Evolutionary conservation across 2,797 vertebrate genomes (phyloP).

Genomic region (Centroberyx gerrardi): DNA sequence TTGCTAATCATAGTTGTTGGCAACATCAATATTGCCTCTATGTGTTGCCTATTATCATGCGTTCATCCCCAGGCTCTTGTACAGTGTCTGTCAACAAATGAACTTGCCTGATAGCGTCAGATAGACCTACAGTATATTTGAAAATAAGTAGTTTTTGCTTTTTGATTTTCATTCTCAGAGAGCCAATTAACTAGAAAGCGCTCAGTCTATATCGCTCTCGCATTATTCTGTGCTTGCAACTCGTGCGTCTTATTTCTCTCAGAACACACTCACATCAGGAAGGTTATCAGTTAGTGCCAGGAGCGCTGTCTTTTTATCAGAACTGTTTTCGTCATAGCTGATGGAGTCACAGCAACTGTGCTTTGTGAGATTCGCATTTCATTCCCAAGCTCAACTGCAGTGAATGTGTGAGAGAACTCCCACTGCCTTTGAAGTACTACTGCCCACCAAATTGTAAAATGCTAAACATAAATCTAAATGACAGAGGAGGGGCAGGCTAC

Average conservation of each 20-base stretch:
- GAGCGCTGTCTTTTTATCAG: not conserved
- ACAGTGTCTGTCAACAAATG: not conserved
- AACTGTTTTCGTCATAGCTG: slow-evolving; percentile 18
- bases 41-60: not conserved
- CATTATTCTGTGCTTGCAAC: not conserved
- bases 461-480: slow-evolving; percentile 24
- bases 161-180: not conserved
- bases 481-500: not conserved
- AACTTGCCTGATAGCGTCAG: too few species aligned
- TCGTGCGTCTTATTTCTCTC: not conserved
- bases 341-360: not conserved
- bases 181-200: not conserved
- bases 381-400: not conserved
- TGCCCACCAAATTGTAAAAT: slow-evolving; percentile 6
- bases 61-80: not conserved
- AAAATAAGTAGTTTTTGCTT: not conserved
- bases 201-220: not conserved
- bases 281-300: slow-evolving; percentile 24
- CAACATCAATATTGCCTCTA: not conserved
- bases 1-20: too few species aligned
- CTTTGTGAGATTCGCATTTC: slow-evolving; percentile 40
- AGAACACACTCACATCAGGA: not conserved
- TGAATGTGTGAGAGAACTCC: slow-evolving; percentile 2
- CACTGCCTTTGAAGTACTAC: slow-evolving; percentile 34
- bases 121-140: not conserved